Evolutionary conservation across 2,888 invertebrate species (phyloP).

Genomic region (Troides helena): DNA sequence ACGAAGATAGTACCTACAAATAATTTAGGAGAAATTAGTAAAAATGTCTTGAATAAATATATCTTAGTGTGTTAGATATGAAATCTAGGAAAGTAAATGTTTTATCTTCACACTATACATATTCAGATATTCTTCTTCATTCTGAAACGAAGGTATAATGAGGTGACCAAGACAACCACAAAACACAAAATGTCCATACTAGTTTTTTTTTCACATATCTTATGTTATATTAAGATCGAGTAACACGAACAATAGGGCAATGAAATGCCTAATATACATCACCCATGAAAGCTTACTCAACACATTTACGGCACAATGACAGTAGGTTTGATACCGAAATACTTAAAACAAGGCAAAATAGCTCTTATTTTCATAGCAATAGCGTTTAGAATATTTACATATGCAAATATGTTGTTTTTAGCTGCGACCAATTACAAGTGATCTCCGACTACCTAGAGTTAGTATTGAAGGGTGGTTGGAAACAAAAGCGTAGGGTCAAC

Average conservation of each 20-base stretch:
- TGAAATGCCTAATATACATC: conserved; percentile 75
- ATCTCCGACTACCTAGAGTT: conserved; percentile 37
- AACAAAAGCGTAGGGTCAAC: conserved; percentile 40
- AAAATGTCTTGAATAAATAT: too few relatives aligned
- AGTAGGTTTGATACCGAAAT: conserved; percentile 29
- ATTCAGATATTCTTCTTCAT: too few relatives aligned
- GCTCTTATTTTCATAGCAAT: conserved; percentile 37
- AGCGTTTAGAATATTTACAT: conserved; percentile 34
- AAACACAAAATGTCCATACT: too few relatives aligned
- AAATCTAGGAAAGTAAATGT: too few relatives aligned
- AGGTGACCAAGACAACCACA: too few relatives aligned
- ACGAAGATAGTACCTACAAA: too few relatives aligned
- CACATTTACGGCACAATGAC: conserved; percentile 68
- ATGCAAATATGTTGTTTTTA: conserved; percentile 39
- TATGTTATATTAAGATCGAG: background rate
- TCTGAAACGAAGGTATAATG: too few relatives aligned
- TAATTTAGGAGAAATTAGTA: too few relatives aligned
- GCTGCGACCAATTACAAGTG: conserved; percentile 46
- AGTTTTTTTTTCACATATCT: too few relatives aligned
- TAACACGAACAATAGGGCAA: conserved; percentile 51
- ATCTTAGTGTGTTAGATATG: too few relatives aligned
- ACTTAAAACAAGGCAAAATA: conserved; percentile 35
- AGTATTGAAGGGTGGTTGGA: background rate
- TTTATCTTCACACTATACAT: too few relatives aligned
- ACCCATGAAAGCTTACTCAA: conserved; percentile 70